These are phyloP conservation scores for Cyanoderma ruficeps DNA, from an alignment of 2,113 vertebrate genomes.

Conservation along the genomic window DNA sequence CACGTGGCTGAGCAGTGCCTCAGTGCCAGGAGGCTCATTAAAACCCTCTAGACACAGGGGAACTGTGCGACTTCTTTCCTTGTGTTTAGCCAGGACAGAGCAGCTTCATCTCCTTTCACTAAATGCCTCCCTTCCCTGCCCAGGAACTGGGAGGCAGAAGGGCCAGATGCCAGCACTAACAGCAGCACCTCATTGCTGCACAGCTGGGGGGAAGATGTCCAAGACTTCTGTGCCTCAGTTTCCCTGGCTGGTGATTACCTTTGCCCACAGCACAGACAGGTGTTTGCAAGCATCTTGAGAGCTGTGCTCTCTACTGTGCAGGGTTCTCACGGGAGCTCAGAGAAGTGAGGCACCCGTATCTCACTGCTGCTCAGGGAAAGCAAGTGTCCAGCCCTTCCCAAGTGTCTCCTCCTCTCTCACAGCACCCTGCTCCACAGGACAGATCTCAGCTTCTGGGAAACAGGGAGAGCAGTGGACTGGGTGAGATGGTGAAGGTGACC, in stretches of 20 bases:
- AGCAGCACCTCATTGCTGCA: not conserved
- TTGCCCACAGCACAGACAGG: not conserved
- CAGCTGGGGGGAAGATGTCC: rapidly evolving
- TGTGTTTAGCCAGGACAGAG: not conserved
- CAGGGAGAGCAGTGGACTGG: not conserved
- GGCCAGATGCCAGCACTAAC: not conserved
- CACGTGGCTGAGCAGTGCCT: not conserved
- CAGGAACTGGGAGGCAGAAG: not conserved
- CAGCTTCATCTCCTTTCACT: not conserved
- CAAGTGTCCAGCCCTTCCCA: not conserved
- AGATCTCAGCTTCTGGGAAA: not conserved
- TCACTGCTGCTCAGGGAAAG: not conserved
- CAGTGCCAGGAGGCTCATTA: not conserved
- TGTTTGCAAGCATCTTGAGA: not conserved
- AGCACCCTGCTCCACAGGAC: not conserved
- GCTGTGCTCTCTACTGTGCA: not conserved
- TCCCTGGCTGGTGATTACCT: not conserved
- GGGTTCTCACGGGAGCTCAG: not conserved
- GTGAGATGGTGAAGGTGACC: not conserved
- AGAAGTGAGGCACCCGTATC: not conserved
- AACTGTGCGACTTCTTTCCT: no score
- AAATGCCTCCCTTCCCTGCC: not conserved
- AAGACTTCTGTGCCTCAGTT: not conserved
- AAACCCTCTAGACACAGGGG: not conserved
- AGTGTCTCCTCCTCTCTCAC: not conserved